Evolutionary conservation across 2,113 vertebrate species (phyloP).

Genomic region (Tonatia bakeri): DNA sequence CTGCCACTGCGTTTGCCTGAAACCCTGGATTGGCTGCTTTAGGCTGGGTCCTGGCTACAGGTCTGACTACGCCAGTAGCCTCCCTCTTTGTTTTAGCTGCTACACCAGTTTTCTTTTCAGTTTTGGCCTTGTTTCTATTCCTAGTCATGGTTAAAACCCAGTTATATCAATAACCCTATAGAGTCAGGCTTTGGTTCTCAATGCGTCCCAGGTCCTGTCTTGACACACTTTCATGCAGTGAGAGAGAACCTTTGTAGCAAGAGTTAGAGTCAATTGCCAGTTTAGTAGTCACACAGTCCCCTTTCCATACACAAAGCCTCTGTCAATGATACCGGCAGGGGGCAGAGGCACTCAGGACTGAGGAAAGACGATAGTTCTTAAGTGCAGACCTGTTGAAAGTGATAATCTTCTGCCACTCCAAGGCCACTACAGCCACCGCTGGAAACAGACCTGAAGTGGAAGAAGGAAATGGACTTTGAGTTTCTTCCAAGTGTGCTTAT

Average conservation of each 20-base stretch:
- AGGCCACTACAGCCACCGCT: conserved; percentile 12
- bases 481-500: conserved; percentile 6
- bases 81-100: conserved; percentile 32
- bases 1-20: not conserved
- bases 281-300: not conserved
- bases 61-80: not conserved
- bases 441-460: conserved; percentile 42
- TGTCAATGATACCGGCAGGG: not conserved
- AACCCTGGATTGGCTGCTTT: conserved; percentile 20
- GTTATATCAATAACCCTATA: not conserved
- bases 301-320: not conserved
- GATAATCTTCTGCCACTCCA: conserved; percentile 31
- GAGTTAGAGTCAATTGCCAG: not conserved
- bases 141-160: conserved; percentile 45
- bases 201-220: not conserved
- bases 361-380: not conserved
- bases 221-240: not conserved
- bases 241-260: conserved; percentile 12
- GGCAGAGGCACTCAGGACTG: not conserved
- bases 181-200: conserved; percentile 20
- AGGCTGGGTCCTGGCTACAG: not conserved
- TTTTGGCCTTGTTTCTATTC: conserved; percentile 34
- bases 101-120: conserved; percentile 14
- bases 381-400: conserved; percentile 6
- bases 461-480: conserved; percentile 54